Evolutionary conservation across 2,797 vertebrate genomes (phyloP).

Genomic region (Petrocephalus schoutedeni): DNA sequence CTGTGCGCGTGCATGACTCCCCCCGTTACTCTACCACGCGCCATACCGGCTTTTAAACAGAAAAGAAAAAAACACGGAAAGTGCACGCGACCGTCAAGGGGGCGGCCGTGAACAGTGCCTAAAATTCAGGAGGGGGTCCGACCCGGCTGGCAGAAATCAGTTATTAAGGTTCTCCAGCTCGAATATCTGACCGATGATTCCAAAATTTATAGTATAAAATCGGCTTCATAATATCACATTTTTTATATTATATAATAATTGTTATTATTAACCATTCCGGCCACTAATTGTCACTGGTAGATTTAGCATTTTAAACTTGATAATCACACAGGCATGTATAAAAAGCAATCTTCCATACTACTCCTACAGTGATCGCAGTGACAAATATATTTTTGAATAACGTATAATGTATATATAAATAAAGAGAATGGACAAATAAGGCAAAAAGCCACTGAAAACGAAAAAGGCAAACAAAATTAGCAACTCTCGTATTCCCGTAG

Average conservation of each 20-base stretch:
- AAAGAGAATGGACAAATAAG: background rate
- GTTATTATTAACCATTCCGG: background rate
- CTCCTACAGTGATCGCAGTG: background rate
- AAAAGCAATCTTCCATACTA: background rate
- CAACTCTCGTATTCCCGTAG: background rate
- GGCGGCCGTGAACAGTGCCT: background rate
- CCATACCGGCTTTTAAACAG: background rate
- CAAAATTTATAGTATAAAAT: background rate
- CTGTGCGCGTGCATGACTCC: background rate
- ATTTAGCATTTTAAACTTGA: background rate
- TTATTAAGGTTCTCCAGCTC: background rate
- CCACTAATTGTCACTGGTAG: background rate
- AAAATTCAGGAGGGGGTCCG: background rate
- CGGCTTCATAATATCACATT: background rate
- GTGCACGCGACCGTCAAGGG: background rate
- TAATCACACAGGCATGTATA: background rate
- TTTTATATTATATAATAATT: too few species aligned
- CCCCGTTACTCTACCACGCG: background rate
- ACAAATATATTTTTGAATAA: background rate
- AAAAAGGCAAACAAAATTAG: background rate
- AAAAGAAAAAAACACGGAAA: background rate
- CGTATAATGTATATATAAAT: background rate
- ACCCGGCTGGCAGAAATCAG: background rate
- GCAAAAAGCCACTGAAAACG: background rate
- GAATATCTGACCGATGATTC: background rate